These are phyloP conservation scores for Ceratitis capitata DNA, from an alignment of 1,140 invertebrate species.

Conservation along the genomic window DNA sequence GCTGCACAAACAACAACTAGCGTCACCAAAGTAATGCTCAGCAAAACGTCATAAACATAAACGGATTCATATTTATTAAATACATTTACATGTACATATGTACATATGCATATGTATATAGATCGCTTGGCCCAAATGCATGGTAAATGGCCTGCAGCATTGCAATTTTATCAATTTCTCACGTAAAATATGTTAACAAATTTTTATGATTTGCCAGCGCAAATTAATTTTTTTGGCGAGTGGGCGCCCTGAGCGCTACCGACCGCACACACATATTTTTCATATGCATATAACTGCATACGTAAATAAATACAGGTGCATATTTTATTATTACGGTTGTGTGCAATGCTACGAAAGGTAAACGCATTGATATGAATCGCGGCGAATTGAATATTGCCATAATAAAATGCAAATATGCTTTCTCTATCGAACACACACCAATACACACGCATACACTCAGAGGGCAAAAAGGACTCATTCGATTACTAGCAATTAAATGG, in stretches of 20 bases:
- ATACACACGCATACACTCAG: neutral
- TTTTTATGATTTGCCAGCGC: conserved; percentile 8
- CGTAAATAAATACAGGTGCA: neutral
- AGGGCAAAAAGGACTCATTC: too few relatives aligned
- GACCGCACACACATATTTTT: neutral
- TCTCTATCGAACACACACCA: neutral
- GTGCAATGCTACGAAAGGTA: neutral
- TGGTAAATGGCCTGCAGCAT: neutral
- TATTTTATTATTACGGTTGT: neutral
- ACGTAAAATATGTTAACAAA: conserved; percentile 24
- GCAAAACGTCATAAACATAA: neutral
- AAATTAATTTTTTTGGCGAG: neutral
- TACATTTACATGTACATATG: neutral
- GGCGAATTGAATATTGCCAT: conserved; percentile 26
- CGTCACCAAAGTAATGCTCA: neutral
- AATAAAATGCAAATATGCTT: conserved; percentile 1
- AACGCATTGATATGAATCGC: neutral
- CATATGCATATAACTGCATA: neutral
- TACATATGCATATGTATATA: neutral
- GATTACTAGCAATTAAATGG: neutral
- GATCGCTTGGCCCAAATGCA: neutral
- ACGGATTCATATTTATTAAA: neutral
- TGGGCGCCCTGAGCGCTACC: neutral
- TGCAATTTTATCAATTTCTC: conserved; percentile 32
- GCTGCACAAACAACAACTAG: neutral